Conservation (phyloP, 1,140 invertebrate genomes). For the Portunus trituberculatus region DNA sequence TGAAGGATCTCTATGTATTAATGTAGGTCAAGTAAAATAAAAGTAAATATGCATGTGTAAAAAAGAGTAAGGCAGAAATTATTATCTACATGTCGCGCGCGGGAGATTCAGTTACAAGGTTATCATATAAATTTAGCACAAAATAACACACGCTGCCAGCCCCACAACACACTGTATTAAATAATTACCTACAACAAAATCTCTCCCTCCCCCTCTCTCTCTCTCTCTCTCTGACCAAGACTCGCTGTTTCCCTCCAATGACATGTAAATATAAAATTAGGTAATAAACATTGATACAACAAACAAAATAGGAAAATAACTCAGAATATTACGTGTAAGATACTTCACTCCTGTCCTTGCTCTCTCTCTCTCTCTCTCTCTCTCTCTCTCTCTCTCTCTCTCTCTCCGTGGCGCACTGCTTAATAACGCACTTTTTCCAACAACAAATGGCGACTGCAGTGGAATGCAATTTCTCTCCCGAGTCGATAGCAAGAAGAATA, state of each 20-base stretch:
- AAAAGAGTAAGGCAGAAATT: no score
- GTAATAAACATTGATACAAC: no score
- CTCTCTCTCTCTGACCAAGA: not conserved
- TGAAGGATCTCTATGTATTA: no score
- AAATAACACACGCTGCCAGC: not conserved
- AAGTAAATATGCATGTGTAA: no score
- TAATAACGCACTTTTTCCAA: not conserved
- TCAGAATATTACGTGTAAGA: no score
- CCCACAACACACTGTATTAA: constrained; percentile 1
- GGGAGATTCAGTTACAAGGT: not conserved
- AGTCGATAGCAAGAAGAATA: not conserved
- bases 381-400: no score
- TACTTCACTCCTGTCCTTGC: no score
- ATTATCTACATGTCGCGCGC: not conserved
- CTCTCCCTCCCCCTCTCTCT: not conserved
- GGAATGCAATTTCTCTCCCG: not conserved
- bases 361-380: not conserved
- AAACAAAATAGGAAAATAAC: no score
- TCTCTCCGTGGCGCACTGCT: not conserved
- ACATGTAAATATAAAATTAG: no score
- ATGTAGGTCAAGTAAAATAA: no score
- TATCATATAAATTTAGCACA: constrained; percentile 1
- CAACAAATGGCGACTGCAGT: not conserved
- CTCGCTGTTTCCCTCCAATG: no score
- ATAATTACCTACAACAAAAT: not conserved